Base-by-base conservation (phyloP, 1,140 invertebrate genomes). In the Goniozus legneri region DNA sequence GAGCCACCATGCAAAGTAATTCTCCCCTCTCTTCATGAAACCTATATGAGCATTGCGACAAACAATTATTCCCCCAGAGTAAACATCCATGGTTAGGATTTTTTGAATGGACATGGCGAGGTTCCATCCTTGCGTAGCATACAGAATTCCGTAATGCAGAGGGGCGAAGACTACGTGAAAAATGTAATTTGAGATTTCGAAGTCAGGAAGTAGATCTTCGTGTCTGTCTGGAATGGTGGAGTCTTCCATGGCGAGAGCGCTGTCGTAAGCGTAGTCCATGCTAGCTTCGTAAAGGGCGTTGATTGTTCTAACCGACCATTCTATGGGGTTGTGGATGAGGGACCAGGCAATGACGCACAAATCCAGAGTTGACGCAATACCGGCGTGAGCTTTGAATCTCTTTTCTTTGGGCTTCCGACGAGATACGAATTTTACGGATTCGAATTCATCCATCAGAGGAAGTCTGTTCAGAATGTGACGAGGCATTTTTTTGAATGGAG, bases 301-400 rank as follows among this genome's bases (percentile, higher is more conserved):
- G 0, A 75, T 32, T 0, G 69, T 73, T 10, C 58, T 54, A 0
- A 48, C 44, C 4, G 67, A 58, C 74, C 73, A 75, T 2, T 50
- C 44, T 2, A 47, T 35, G 0, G 73, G 74, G 39, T 75, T 66
- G 20, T 71, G 65, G 24, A 75, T 66, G 35, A 67, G 58, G 0
- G 71, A 63, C 74, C 74, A 76, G 0, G 71, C 69, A 45, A 76
- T 73, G 0, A 73, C 44, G 31, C 71, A 73, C 20, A 75, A 52
- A 51, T 75, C 71, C 3, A 75, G 34, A 0, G 73, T 61, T 19
- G 60, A 51, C 1, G 44, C 32, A 0, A 73, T 6, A 1, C 53
- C 36, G 0, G 60, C 34, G 14, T 64, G 39, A 1, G 52, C 44
- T n/a, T 59, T 54, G 47, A 67, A 65, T 27, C 47, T 58, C 1